Percentiles rank a stretch among this genome's conserved stretches.
phyloP scores from a whole-genome alignment of 2,797 vertebrate species.

The Eospalax fontanierii region DNA sequence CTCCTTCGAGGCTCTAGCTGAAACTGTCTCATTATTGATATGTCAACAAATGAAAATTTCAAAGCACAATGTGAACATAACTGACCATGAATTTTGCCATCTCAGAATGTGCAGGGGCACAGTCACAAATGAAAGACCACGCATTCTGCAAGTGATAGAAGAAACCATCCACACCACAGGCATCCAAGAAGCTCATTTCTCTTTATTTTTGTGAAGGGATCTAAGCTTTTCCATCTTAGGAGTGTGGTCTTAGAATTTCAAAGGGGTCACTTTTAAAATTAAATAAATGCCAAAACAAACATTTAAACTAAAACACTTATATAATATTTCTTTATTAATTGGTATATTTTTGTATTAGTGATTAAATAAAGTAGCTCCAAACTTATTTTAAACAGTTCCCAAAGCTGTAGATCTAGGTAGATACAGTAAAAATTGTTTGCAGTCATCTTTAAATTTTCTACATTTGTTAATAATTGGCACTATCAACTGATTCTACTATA shows the following conservation, averaged over 20 bases:
- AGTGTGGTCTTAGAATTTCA: not conserved
- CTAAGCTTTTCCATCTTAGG: not conserved
- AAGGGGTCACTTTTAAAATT: not conserved
- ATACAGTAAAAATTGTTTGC: not conserved
- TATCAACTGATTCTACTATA: not conserved
- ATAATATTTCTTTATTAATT: not conserved
- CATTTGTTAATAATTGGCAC: not conserved
- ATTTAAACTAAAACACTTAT: not conserved
- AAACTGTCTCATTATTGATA: not conserved
- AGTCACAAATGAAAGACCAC: not conserved
- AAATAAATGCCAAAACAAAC: not conserved
- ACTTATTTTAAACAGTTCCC: not conserved
- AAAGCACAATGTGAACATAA: not conserved
- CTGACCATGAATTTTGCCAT: not conserved
- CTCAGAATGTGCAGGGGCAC: not conserved
- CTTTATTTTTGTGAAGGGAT: not conserved
- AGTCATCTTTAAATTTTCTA: not conserved
- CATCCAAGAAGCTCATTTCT: too few species aligned
- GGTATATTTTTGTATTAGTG: not conserved
- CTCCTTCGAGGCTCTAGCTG: not conserved
- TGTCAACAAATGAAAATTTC: not conserved
- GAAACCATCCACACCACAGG: not conserved
- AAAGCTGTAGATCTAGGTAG: not conserved
- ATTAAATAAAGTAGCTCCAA: not conserved
- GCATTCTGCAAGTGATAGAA: not conserved